Conservation (phyloP, 2,888 invertebrate genomes). For the Hypercompe scribonia region DNA sequence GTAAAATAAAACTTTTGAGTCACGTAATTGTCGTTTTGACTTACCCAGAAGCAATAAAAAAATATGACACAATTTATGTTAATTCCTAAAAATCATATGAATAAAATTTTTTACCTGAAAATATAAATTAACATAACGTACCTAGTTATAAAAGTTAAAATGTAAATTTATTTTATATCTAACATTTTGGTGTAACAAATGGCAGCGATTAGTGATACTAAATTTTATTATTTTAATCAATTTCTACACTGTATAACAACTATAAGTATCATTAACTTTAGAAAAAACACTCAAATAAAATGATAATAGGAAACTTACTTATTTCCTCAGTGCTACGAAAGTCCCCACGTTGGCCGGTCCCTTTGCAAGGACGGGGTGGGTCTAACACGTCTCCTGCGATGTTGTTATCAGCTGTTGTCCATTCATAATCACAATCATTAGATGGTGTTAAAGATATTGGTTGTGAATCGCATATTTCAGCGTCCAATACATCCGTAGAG, state of each 20-base stretch:
- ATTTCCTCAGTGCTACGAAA: slow-evolving; percentile 78
- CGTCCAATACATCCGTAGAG: slow-evolving; percentile 74
- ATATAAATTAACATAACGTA: neutral
- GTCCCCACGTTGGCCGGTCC: slow-evolving; percentile 71
- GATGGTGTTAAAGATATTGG: slow-evolving; percentile 72
- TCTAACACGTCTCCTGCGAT: slow-evolving; percentile 18
- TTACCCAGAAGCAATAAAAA: neutral
- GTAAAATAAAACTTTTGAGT: neutral
- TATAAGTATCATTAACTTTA: neutral
- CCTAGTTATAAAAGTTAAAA: neutral
- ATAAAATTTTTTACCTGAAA: neutral
- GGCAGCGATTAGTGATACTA: neutral
- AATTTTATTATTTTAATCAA: neutral
- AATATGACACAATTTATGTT: neutral
- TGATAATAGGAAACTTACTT: slow-evolving; percentile 53
- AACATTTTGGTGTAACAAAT: neutral
- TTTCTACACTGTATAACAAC: neutral
- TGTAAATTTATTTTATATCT: neutral
- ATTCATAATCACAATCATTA: slow-evolving; percentile 21
- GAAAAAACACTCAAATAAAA: neutral
- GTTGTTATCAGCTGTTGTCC: slow-evolving; percentile 10
- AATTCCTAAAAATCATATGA: neutral
- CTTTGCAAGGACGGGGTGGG: slow-evolving; percentile 61
- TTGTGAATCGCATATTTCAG: slow-evolving; percentile 72
- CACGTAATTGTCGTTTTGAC: neutral